Base-by-base conservation (phyloP, 2,888 invertebrate species). In the Tanaodytes sp. region DNA sequence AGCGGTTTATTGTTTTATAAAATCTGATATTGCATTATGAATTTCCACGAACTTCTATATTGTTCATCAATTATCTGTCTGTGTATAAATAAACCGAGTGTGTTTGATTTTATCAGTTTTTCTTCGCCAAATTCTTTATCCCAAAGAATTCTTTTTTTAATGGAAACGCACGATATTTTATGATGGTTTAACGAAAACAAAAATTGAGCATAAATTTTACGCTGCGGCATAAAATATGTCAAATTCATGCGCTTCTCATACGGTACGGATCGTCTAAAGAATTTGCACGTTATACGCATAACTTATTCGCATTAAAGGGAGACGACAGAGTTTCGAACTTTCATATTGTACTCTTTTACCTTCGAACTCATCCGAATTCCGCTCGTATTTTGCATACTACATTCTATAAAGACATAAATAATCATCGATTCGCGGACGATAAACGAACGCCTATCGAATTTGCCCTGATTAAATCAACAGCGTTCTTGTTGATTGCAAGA, bases 321-420 rank as follows among this genome's bases (percentile, higher is more conserved):
- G 54, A 40, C 54, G 52, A 54, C 57, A 40, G 54, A 69, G 58
- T 64, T 69, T 54, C 43, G 64, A 69, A 69, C 14, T 64, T 64
- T 57, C 42, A 63, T 55, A 59, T 49, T 48, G 58, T 43, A 43
- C 48, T 59, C 58, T 42, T 63, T 63, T 37, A 55, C 42, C 42
- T 58, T 12, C 37, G 52, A 67, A 68, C 58, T 63, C 63, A 42
- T 58, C 46, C 52, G 52, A 58, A 63, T 63, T 58, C 68, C 58
- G 51, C 43, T 43, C 52, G 48, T 68, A 19, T 39, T 49, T 62
- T 46, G 46, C 52, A 52, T 42, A 18, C 45, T 11, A 6, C 27
- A 30, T 14, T 36, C 42, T 23, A 19, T 31, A n/a, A 27, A 42
- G 48, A 42, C 23, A 58, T 63, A 46, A 62, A 68, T 63, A 58